Conservation (phyloP, 2,797 vertebrate genomes). For the Callimico goeldii region DNA sequence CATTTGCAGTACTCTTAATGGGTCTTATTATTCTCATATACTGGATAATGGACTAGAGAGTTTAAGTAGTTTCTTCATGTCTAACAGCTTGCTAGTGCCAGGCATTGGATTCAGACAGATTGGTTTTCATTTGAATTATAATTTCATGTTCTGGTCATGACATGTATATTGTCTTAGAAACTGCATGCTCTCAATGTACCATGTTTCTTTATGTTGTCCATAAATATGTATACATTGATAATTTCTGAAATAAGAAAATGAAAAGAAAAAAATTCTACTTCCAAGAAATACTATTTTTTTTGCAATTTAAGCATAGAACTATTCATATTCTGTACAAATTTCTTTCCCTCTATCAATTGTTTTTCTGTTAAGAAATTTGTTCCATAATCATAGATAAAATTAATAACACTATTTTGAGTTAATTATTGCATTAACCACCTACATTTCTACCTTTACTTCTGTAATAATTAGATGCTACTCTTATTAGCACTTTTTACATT, state of each 20-base stretch:
- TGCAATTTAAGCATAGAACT: neutral
- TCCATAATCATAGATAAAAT: neutral
- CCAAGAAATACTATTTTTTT: neutral
- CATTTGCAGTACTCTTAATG: neutral
- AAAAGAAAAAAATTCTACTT: neutral
- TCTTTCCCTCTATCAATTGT: neutral
- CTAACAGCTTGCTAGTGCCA: neutral
- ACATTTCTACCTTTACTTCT: neutral
- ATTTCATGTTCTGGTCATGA: neutral
- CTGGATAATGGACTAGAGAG: slow-evolving; percentile 29
- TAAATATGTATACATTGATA: neutral
- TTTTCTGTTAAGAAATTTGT: neutral
- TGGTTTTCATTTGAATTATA: neutral
- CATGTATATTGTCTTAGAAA: neutral
- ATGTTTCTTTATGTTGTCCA: neutral
- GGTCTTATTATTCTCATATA: slow-evolving; percentile 8
- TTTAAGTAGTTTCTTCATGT: slow-evolving; percentile 36
- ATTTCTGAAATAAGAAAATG: neutral
- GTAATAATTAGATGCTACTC: neutral
- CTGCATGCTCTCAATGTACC: neutral
- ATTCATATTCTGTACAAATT: neutral
- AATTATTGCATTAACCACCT: neutral
- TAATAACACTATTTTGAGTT: neutral
- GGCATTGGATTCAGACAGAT: neutral
- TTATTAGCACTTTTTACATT: neutral